Evolutionary conservation across 1,140 invertebrate species (phyloP), one percentile per base, ranked within the genome.

Genomic region (Diachasma alloeum): DNA sequence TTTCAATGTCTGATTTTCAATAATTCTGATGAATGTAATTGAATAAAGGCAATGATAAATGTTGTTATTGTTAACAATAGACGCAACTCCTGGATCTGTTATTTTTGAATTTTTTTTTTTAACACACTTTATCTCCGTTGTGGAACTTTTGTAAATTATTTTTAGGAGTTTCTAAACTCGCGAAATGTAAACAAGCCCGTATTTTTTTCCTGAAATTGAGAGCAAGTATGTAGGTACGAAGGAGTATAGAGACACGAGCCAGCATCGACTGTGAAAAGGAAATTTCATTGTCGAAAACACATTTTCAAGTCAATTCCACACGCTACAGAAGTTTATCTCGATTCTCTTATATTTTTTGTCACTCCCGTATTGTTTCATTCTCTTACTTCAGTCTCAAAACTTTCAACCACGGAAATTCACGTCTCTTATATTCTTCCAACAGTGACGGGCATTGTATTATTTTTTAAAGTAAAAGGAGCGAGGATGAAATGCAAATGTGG

Each of bases 261-360:
- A 26, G 37, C 46, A 59, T 17, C 26, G 71, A n/a, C 56, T 19
- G 15, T 44, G 24, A n/a, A 72, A 22, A 73, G 59, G 63, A 68
- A 68, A 74, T 67, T 46, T 39, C 66, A 67, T 74, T 74, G 73
- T 74, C 73, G 37, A 74, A 74, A 74, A 67, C 73, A 74, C 59
- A 66, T 66, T 66, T 74, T 74, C 59, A 24, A 74, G 17, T 74
- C 59, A 42, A 66, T 48, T 74, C 73, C 39, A 48, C 63, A 71
- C 31, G 59, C 19, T 11, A 39, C 26, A 24, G 67, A 74, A 74
- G 73, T 67, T 74, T 74, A 74, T 74, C 72, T 63, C 53, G 39
- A 67, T n/a, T 74, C 22, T 67, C 39, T 44, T 72, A 72, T 72
- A 15, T 71, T 26, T 71, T 39, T 71, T 44, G 44, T 48, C 17